These are phyloP conservation scores for Xestia sexstrigata DNA, from an alignment of 2,888 invertebrate species.

Conservation along the genomic window DNA sequence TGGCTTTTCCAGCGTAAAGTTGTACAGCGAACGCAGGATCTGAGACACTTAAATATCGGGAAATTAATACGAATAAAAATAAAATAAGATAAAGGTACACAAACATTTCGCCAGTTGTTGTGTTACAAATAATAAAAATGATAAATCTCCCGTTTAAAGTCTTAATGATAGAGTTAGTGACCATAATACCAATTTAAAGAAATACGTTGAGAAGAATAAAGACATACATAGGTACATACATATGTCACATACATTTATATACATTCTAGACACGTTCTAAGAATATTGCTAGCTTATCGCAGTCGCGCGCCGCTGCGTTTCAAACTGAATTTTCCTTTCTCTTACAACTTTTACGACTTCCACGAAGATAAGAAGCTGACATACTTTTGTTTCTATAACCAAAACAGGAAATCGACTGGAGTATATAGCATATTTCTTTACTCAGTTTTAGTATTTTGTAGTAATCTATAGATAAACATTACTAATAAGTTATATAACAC, in stretches of 20 bases:
- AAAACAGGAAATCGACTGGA: slow-evolving; percentile 38
- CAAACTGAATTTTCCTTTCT: slow-evolving; percentile 49
- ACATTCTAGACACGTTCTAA: slow-evolving; percentile 33
- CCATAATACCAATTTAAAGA: not conserved
- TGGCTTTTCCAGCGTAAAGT: too few species aligned
- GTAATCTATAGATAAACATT: slow-evolving; percentile 19
- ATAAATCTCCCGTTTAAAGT: not conserved
- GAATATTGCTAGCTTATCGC: slow-evolving; percentile 31
- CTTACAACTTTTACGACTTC: slow-evolving; percentile 54
- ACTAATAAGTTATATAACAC: slow-evolving; percentile 12
- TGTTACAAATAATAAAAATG: not conserved
- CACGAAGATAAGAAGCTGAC: slow-evolving; percentile 47
- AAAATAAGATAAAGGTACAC: too few species aligned
- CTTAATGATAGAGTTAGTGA: not conserved
- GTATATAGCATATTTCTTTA: not conserved
- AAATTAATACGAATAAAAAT: not conserved
- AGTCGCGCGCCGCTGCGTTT: slow-evolving; percentile 7
- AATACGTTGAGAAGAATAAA: slow-evolving; percentile 1
- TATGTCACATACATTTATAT: not conserved
- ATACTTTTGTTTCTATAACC: slow-evolving; percentile 27
- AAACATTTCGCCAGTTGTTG: too few species aligned
- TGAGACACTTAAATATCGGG: not conserved
- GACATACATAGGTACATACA: not conserved
- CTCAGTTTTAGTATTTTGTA: not conserved
- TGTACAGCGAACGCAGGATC: too few species aligned